Base-by-base conservation (phyloP, 2,797 vertebrate species). In the Crocodylus rhombifer region DNA sequence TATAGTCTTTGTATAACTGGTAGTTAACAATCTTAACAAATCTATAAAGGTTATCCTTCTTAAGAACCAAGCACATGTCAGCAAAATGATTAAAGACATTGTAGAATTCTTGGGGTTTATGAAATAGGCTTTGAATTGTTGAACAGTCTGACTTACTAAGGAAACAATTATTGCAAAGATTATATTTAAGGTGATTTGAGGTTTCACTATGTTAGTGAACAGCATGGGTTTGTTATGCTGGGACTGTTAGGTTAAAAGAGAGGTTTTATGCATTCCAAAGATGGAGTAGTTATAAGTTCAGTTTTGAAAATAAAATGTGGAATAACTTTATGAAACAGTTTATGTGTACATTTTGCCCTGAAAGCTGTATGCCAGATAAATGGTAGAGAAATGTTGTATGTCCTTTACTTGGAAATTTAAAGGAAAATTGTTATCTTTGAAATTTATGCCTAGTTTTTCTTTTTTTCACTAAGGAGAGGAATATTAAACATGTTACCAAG, bases 61-160 rank as follows among this genome's bases (percentile, higher is more conserved):
- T 74, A 79, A 56, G 80, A 84, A 94, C 69, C 42, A 91, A 84
- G 17, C 2, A 71, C 91, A 83, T 87, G n/a, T 26, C 82, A 91
- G 26, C 2, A 63, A 73, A 92, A 92, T 88, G 81, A 84, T 71
- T 77, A 86, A 82, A 80, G 69, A 15, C 81, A 76, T 77, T 85
- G 11, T 18, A 58, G 25, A 10, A 7, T 77, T 84, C 4, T 69
- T 64, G 14, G 3, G 4, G 2, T 30, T 89, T 90, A 28, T 92
- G 33, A 18, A 87, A 17, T 73, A 77, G 71, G 2, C 33, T 89
- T 55, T 30, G 82, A 62, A 77, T 85, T 84, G 71, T 16, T 4
- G 36, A 71, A 75, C 30, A 88, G 6, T 62, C 75, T 76, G 8
- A 61, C 79, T 36, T 77, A 9, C 73, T 7, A 73, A 78, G 58